Base-by-base conservation (phyloP, 1,140 invertebrate genomes). In the Venturia canescens region DNA sequence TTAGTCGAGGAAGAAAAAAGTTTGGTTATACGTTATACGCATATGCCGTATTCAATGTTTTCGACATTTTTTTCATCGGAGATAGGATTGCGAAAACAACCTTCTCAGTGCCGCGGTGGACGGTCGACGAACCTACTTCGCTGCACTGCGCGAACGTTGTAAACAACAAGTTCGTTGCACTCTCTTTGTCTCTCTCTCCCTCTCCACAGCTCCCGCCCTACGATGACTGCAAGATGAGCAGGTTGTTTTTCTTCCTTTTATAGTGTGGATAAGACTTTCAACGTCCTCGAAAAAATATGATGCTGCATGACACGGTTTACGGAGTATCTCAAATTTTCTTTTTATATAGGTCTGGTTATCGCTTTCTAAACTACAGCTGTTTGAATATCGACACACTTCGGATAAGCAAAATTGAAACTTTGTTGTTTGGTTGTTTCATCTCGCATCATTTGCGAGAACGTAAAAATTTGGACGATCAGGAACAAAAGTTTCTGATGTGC, bases 171-270 rank as follows among this genome's bases (percentile, higher is more conserved):
- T 57, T 57, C 53, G 21, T 57, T 57, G 53, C 53, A 57, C 53
- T 57, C 53, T 57, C 53, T 57, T 9, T 21, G 18, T 21, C 53
- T 57, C 53, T 57, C 80, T 78, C 44, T 82, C 69, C 82, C 38
- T 85, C 57, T 80, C 79, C 74, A 72, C 81, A 79, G 79, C 76
- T 77, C 34, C 1, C 34, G 7, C 80, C 67, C 80, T 84, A 74
- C 11, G 18, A 21, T 57, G 53, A n/a, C 21, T 57, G 53, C 21
- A 57, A 53, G 53, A 57, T 57, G 53, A 3, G 53, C 18, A 57
- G 53, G 21, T 57, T 5, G n/a, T 57, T 57, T 57, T 57, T 57
- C 0, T 9, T 18, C 21, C 7, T 57, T 57, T 57, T 57, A 57
- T 13, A 23, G 18, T 5, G 13, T 4, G 53, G 53, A 57, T 57